Conservation (phyloP, 1,140 invertebrate species). For the Drosophila pandora region DNA sequence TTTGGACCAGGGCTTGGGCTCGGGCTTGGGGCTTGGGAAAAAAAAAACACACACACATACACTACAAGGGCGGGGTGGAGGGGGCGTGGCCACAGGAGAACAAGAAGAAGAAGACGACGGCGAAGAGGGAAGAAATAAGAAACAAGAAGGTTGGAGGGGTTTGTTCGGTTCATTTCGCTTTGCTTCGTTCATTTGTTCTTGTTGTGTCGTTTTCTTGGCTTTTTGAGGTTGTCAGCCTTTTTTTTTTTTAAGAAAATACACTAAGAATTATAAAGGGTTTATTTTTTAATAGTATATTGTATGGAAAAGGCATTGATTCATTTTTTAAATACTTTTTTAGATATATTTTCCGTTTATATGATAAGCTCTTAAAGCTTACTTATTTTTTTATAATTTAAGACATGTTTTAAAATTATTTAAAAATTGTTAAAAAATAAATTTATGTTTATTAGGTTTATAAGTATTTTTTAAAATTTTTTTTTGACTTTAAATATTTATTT, state of each 20-base stretch:
- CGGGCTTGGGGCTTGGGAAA: too few species aligned
- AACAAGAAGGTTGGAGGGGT: constrained; percentile 25
- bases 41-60: too few species aligned
- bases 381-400: neutral
- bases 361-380: too few species aligned
- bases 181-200: constrained; percentile 64
- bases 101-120: neutral
- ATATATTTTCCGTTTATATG: too few species aligned
- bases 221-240: constrained; percentile 70
- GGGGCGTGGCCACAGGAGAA: constrained; percentile 20
- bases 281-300: too few species aligned
- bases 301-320: neutral
- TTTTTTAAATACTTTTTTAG: neutral
- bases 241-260: constrained; percentile 27
- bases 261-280: neutral
- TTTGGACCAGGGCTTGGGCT: constrained; percentile 1
- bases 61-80: neutral
- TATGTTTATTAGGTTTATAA: too few species aligned
- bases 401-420: neutral
- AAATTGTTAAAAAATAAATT: neutral
- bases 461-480: too few species aligned
- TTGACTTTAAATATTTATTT: too few species aligned
- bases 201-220: constrained; percentile 42
- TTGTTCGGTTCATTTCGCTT: constrained; percentile 37
- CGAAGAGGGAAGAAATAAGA: too few species aligned